Percentiles rank a stretch among this genome's conserved stretches.
Evolutionary conservation across 1,140 invertebrate species (phyloP).

Genomic region (Zaprionus tsacasi): DNA sequence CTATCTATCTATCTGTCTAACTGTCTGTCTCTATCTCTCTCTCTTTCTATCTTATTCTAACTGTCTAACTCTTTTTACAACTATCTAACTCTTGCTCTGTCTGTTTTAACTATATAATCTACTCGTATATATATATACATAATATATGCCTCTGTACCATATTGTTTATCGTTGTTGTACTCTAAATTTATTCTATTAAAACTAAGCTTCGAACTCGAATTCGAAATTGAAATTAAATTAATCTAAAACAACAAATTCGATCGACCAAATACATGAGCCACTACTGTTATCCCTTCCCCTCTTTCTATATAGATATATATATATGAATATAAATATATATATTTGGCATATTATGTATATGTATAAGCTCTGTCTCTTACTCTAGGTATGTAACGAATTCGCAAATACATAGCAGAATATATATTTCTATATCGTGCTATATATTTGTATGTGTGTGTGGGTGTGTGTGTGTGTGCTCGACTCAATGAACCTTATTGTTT

Average conservation of each 20-base stretch:
- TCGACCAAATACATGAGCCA: not conserved
- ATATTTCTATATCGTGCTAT: not conserved
- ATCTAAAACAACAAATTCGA: slow-evolving; percentile 32
- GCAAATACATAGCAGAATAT: slow-evolving; percentile 20
- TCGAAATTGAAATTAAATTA: slow-evolving; percentile 22
- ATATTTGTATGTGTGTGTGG: not conserved
- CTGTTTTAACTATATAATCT: slow-evolving; percentile 69
- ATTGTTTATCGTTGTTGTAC: slow-evolving; percentile 73
- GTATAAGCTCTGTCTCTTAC: slow-evolving; percentile 52
- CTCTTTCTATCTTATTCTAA: slow-evolving; percentile 46
- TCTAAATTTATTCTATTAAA: slow-evolving; percentile 52
- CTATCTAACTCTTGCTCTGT: slow-evolving; percentile 59
- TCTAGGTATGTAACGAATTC: slow-evolving; percentile 40
- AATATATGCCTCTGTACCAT: slow-evolving; percentile 77
- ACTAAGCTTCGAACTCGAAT: slow-evolving; percentile 42
- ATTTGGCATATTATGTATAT: slow-evolving; percentile 48
- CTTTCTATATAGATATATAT: slow-evolving; percentile 15
- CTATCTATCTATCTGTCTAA: slow-evolving; percentile 30
- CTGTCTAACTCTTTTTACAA: slow-evolving; percentile 53
- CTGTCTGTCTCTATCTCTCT: slow-evolving; percentile 50
- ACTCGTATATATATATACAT: slow-evolving; percentile 72
- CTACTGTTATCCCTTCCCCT: slow-evolving; percentile 6
- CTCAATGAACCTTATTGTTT: not conserved
- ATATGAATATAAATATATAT: not conserved
- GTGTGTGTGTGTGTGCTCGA: not conserved